Evolutionary conservation across 2,113 vertebrate species (phyloP), one percentile per base, ranked within the genome.

Genomic region (Lampris megalopsis): DNA sequence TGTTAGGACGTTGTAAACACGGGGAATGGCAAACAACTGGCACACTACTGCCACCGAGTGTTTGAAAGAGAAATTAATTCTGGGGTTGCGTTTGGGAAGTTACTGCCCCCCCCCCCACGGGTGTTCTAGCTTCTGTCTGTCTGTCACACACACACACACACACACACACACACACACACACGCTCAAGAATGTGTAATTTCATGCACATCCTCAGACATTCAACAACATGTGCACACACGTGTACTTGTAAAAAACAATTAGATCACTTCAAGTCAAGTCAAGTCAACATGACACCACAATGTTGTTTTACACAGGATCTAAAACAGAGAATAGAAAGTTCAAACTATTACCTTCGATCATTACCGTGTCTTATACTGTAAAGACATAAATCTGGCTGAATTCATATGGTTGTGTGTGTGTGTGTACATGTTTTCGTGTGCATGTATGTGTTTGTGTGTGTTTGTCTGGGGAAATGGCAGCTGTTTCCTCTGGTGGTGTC

Each of bases 11-110:
- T 72, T 13, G 59, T 74, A 86, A 86, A 85, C 78, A 82, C 36
- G 45, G 64, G 43, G 40, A 53, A 45, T 48, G 73, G 69, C 48
- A 64, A 13, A 52, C 79, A 67, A 13, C 75, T 48, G 43, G 57
- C 88, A 83, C 83, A 65, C 41, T 88, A 75, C 85, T 86, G 82
- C 88, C 85, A 61, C 75, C 86, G 11, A 8, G 66, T 59, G 75
- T 42, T 54, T 53, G 58, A 67, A 63, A 11, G 35, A 41, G 10
- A 37, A 52, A 45, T 57, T 49, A 1, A 41, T 11, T 49, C 9
- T n/a, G 37, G 41, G 1, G 6, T 52, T 40, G 4, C 5, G 43
- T 4, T 4, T 24, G 9, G 24, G 45, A 57, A 40, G 24, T 0
- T 11, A 60, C 4, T 59, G 52, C 38, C 53, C 37, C 69, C 69